Evolutionary conservation across 2,113 vertebrate genomes (phyloP).

Genomic region (Xerus inauris): DNA sequence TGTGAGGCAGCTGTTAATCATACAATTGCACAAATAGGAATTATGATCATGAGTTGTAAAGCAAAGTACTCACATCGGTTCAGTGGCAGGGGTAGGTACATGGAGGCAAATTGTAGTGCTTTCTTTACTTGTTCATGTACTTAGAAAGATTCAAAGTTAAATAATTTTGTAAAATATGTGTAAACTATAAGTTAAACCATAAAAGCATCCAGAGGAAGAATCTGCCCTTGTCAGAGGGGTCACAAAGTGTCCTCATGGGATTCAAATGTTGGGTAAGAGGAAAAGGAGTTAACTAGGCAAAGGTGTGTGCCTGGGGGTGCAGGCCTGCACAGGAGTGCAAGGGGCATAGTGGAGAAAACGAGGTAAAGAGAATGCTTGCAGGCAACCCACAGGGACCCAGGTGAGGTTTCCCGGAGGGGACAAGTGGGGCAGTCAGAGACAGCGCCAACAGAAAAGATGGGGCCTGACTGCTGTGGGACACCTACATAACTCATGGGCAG

Average conservation of each 20-base stretch:
- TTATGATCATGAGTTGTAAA: background rate
- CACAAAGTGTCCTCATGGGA: background rate
- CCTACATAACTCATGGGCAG: fast-evolving
- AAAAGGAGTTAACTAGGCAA: background rate
- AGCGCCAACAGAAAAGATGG: background rate
- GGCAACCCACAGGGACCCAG: background rate
- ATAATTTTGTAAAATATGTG: background rate
- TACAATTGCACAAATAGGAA: background rate
- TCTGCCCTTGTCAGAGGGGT: background rate
- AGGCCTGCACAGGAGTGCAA: background rate
- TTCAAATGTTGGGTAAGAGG: background rate
- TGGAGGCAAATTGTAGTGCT: background rate
- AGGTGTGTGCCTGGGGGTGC: fast-evolving
- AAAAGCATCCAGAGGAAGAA: background rate
- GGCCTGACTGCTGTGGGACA: fast-evolving
- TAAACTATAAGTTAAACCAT: background rate
- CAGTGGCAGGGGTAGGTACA: background rate
- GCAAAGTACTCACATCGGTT: background rate
- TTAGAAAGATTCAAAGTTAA: background rate
- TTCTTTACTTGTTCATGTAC: background rate
- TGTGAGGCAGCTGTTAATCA: background rate
- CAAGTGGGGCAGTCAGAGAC: background rate
- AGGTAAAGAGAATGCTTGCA: background rate
- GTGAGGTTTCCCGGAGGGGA: fast-evolving
- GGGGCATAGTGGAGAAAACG: background rate